These are phyloP conservation scores for Dasyornis broadbenti DNA, from an alignment of 2,113 vertebrate species.

Conservation along the genomic window DNA sequence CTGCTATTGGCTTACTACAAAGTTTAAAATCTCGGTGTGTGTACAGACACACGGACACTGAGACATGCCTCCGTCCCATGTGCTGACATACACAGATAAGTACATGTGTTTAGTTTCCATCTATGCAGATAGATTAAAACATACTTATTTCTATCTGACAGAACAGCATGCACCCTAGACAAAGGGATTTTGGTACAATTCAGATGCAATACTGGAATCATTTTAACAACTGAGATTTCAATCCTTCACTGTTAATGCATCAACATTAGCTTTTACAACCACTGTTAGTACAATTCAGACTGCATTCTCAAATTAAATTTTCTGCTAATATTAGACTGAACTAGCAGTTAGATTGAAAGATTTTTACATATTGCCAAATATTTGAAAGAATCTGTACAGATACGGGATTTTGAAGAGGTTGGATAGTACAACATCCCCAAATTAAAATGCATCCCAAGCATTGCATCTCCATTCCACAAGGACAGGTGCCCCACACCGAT, in stretches of 20 bases:
- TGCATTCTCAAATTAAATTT: background rate
- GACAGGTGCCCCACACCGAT: constrained; percentile 65
- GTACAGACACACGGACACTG: background rate
- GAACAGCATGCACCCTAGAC: constrained; percentile 65
- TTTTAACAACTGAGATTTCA: constrained; percentile 5
- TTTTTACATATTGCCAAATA: background rate
- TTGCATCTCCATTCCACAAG: constrained; percentile 70
- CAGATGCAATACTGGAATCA: constrained; percentile 74
- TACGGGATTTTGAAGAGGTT: background rate
- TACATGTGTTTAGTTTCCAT: background rate
- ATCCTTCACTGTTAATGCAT: background rate
- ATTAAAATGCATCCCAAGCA: constrained; percentile 68
- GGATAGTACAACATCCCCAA: background rate
- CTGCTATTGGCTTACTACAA: background rate
- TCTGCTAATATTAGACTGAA: background rate
- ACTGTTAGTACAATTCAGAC: background rate
- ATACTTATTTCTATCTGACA: constrained; percentile 41
- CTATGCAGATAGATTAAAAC: constrained; percentile 35
- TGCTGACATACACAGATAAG: background rate
- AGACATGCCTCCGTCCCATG: background rate
- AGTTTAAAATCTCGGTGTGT: background rate
- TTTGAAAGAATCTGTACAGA: background rate
- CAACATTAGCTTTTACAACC: background rate
- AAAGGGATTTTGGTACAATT: constrained; percentile 6
- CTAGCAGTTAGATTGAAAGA: background rate